A percentile compares a stretch with the other conserved stretches of the same genome.
Conservation (phyloP, 2,113 vertebrate genomes). For the Connochaetes taurinus region DNA sequence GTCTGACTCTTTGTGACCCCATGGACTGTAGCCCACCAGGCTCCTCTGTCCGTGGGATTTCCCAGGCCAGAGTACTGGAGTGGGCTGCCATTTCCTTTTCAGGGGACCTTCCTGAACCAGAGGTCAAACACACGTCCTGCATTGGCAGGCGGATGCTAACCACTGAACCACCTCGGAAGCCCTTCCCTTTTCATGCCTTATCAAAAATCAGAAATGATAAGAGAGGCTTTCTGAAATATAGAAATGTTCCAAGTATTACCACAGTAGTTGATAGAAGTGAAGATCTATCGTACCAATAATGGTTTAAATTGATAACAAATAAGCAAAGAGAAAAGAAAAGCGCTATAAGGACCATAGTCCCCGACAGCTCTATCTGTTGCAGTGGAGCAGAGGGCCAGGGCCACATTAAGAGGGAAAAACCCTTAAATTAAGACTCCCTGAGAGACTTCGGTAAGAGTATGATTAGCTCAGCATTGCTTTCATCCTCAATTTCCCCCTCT, state of each 20-base stretch:
- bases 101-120: not conserved
- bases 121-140: not conserved
- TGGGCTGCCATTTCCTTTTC: not conserved
- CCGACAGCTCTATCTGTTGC: conserved; percentile 28
- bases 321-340: conserved; percentile 75
- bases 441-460: conserved; percentile 63
- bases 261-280: conserved; percentile 67
- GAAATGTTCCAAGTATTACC: conserved; percentile 63
- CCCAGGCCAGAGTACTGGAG: not conserved
- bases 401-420: not conserved
- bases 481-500: not conserved
- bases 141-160: not conserved
- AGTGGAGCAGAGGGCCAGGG: not conserved
- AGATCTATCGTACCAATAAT: conserved; percentile 66
- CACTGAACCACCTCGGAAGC: not conserved
- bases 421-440: conserved; percentile 67
- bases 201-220: conserved; percentile 52
- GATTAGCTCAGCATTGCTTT: conserved; percentile 72
- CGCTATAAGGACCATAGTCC: conserved; percentile 53
- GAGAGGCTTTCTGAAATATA: conserved; percentile 51
- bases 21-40: not conserved
- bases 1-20: not conserved
- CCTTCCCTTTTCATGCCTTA: not conserved
- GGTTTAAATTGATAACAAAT: conserved; percentile 72
- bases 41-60: not conserved